Evolutionary conservation across 2,797 vertebrate species (phyloP), one percentile per base, ranked within the genome.

Genomic region (Malacoctenus gilli): DNA sequence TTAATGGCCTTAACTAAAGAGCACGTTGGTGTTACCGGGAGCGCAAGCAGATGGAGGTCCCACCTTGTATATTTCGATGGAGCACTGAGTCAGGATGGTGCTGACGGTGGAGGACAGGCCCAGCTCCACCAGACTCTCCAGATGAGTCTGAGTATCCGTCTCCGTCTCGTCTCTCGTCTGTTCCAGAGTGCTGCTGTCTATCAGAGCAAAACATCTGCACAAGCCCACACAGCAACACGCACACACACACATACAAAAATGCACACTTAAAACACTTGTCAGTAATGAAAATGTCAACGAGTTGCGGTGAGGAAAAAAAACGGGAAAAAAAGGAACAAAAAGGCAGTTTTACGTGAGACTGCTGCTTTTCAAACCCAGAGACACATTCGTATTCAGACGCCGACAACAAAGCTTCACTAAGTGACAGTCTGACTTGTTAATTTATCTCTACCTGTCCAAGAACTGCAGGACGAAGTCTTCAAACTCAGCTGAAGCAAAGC

Each of bases 391-490:
- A 65, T 38, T 58, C 52, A 65, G 37, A 40, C 18, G 5, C 14
- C 54, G 68, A 83, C 81, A 76, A 69, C 30, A 15, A 61, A 59
- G 62, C 43, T 76, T 68, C 18, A 34, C 68, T 55, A 49, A 65
- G 68, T 77, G 77, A 79, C 79, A 79, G 75, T 53, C 46, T 59
- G 62, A 80, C 52, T 81, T 54, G 49, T 52, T 80, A 52, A 71
- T 85, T 80, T 62, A 52, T 65, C 22, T 66, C 65, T 84, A 98
- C 97, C 96, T 96, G 87, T 99, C 97, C 94, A 99, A 94, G 75
- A 99, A 98, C 83, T 97, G 97, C 43, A 98, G 92, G 59, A 98
- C 94, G 38, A 99, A 98, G 87, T 98, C 95, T 82, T 99, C 95
- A 92, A 99, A 98, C 85, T 96, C 94, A 52, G 95, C 95, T n/a